Percentiles rank a stretch among this genome's conserved stretches.
Evolutionary conservation across 2,888 invertebrate species (phyloP).

Genomic region (Pteria penguin): DNA sequence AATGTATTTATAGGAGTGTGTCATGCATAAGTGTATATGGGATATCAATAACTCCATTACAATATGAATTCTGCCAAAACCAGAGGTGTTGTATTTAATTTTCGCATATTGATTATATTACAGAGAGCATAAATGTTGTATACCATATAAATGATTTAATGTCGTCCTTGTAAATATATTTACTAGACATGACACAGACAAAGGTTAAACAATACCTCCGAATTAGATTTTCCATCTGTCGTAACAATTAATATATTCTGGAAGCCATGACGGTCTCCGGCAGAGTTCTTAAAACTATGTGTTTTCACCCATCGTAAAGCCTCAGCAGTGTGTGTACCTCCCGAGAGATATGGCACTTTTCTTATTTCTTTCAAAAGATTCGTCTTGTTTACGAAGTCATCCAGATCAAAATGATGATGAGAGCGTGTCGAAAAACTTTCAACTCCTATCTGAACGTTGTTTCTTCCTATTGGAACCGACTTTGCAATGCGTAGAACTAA

Average conservation of each 20-base stretch:
- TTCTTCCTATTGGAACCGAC: background rate
- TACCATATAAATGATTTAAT: no score
- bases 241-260: background rate
- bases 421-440: background rate
- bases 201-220: background rate
- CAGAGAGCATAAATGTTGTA: no score
- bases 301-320: background rate
- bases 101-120: no score
- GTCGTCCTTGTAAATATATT: no score
- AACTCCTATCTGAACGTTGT: background rate
- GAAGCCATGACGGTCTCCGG: background rate
- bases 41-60: no score
- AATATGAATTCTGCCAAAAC: no score
- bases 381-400: background rate
- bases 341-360: background rate
- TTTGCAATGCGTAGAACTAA: background rate
- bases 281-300: background rate
- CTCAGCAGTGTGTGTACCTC: background rate
- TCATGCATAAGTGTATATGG: no score
- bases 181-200: no score
- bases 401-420: background rate
- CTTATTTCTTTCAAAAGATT: background rate
- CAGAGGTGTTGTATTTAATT: no score
- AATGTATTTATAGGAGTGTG: no score
- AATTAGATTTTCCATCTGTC: background rate